Base-by-base conservation (phyloP, 1,140 invertebrate genomes). In the Chelonus insularis region DNA sequence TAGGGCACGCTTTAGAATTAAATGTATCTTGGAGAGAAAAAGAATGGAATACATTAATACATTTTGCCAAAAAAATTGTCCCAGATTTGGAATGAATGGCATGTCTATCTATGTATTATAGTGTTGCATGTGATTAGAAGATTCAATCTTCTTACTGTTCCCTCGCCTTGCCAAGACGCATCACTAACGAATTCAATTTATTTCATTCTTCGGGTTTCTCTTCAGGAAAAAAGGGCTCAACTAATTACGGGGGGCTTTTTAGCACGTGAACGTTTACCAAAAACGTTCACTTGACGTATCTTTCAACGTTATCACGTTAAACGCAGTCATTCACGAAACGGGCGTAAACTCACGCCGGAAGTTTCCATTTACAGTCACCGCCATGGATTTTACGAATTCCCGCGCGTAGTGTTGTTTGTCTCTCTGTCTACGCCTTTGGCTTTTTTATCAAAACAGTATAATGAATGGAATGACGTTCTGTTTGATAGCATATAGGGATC, bases 261-360 rank as follows among this genome's bases (percentile, higher is more conserved):
- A 21, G 50, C 50, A 52, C 50, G 50, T 52, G 50, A 52, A 52
- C 9, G 50, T 36, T 52, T 52, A n/a, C n/a, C 32, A 25, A n/a
- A 25, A 52, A 48, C 52, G 51, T 45, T 29, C 37, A 18, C 23
- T 21, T 56, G 36, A 29, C 45, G 20, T 29, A 50, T 20, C 23
- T 3, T 12, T 36, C 41, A 14, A 47, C 56, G 50, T 62, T 62
- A 64, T 63, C 47, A 21, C 48, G 60, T 32, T n/a, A n/a, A 64
- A 62, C 57, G 62, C 57, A 60, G 66, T 64, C 66, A 67, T 56
- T n/a, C n/a, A n/a, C n/a, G n/a, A 62, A 55, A 63, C 60, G 32
- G 32, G 36, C 20, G 43, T 20, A 39, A 37, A 51, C 34, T 55
- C 56, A 61, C 57, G 50, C 51, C 63, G 66, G 57, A 60, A 63